These are phyloP conservation scores for Drosophila stalkeri DNA, from an alignment of 2,888 invertebrate genomes.

Conservation along the genomic window DNA sequence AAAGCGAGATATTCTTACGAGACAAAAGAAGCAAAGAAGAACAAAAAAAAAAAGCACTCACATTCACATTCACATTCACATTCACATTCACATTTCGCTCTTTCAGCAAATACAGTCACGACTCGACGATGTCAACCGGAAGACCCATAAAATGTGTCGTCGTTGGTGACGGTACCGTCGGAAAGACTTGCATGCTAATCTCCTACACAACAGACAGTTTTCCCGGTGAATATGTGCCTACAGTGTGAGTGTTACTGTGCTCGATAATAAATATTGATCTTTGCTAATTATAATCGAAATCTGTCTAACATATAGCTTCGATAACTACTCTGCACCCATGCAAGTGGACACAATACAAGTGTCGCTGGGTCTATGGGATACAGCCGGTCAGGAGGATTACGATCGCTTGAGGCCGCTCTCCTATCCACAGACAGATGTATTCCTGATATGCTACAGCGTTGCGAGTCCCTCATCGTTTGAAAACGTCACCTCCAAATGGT, in stretches of 20 bases:
- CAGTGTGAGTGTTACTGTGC: slow-evolving; percentile 93
- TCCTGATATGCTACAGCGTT: slow-evolving; percentile 99
- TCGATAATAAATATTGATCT: neutral
- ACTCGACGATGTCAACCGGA: slow-evolving; percentile 92
- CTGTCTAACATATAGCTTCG: slow-evolving; percentile 88
- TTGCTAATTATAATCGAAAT: slow-evolving; percentile 20
- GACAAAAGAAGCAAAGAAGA: neutral
- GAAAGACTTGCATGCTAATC: slow-evolving; percentile 97
- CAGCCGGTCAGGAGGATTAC: slow-evolving; percentile 97
- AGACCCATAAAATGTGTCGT: slow-evolving; percentile 97
- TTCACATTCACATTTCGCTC: slow-evolving; percentile 41
- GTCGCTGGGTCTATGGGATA: slow-evolving; percentile 98
- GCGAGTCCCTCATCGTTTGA: slow-evolving; percentile 99
- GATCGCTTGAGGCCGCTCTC: slow-evolving; percentile 97
- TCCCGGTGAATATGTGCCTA: slow-evolving; percentile 97
- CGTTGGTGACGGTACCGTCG: slow-evolving; percentile 96
- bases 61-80: slow-evolving; percentile 39
- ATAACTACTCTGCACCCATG: slow-evolving; percentile 99
- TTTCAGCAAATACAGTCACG: slow-evolving; percentile 63
- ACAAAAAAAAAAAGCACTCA: slow-evolving; percentile 1
- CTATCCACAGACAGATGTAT: slow-evolving; percentile 99
- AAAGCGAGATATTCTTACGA: slow-evolving; percentile 40
- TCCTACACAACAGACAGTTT: slow-evolving; percentile 97
- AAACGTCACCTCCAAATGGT: slow-evolving; percentile 99
- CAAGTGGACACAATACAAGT: slow-evolving; percentile 99